Evolutionary conservation across 2,113 vertebrate species (phyloP).

Genomic region (Corvus cornix): DNA sequence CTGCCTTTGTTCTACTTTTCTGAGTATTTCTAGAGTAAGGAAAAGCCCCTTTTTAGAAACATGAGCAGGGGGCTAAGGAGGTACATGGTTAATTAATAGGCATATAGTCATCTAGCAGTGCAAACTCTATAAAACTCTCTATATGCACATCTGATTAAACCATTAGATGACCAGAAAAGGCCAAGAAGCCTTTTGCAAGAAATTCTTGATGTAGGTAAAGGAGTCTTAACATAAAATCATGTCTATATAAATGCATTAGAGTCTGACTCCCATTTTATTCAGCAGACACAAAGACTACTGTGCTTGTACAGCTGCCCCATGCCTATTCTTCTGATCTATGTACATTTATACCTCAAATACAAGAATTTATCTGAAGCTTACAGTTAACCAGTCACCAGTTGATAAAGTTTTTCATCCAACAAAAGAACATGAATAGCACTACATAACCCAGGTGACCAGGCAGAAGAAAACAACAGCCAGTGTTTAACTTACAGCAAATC

Average conservation of each 20-base stretch:
- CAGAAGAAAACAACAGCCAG: not conserved
- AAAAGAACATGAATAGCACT: not conserved
- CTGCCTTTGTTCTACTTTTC: not conserved
- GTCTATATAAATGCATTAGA: not conserved
- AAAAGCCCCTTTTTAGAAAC: not conserved
- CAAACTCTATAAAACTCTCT: not conserved
- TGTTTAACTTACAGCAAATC: not conserved
- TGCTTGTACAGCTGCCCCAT: not conserved
- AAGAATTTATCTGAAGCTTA: not conserved
- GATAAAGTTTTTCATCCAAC: not conserved
- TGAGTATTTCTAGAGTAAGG: not conserved
- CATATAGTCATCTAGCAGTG: not conserved
- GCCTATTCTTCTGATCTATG: not conserved
- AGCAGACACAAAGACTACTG: not conserved
- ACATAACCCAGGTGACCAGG: not conserved
- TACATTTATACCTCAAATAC: not conserved
- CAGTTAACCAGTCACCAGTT: not conserved
- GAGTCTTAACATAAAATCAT: not conserved
- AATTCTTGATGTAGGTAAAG: not conserved
- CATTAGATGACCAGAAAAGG: not conserved
- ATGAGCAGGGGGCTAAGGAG: not conserved
- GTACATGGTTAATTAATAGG: not conserved
- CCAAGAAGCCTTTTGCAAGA: not conserved
- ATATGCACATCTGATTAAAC: not conserved
- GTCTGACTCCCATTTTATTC: not conserved